Percentiles rank a stretch among this genome's conserved stretches.
phyloP scores from a whole-genome alignment of 2,797 vertebrate genomes.

The Paramormyrops hopkinsi region DNA sequence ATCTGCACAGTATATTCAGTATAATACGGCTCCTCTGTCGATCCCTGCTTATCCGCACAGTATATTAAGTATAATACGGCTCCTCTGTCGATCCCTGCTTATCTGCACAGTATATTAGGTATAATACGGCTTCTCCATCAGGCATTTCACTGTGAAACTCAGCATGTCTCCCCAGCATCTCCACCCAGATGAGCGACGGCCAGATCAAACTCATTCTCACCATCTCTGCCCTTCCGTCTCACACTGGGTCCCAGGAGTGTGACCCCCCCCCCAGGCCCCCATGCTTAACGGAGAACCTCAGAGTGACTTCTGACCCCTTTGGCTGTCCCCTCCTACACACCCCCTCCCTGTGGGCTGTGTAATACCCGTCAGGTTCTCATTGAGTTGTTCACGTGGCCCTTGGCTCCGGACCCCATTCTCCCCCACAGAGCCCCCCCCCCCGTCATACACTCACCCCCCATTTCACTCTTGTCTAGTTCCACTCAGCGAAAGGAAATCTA shows the following conservation, averaged over 20 bases:
- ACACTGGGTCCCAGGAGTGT: constrained; percentile 32
- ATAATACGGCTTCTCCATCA: background rate
- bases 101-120: no score
- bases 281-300: constrained; percentile 36
- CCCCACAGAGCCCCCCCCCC: background rate
- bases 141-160: background rate
- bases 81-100: background rate
- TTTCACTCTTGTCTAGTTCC: background rate
- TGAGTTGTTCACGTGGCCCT: background rate
- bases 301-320: constrained; percentile 25
- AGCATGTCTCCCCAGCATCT: background rate
- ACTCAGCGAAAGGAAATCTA: background rate
- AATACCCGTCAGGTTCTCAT: background rate
- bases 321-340: constrained; percentile 55
- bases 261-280: background rate
- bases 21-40: background rate
- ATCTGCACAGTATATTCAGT: background rate
- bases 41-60: no score
- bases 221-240: background rate
- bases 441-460: background rate
- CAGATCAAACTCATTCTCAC: constrained; percentile 19
- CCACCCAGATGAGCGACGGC: background rate
- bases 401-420: background rate
- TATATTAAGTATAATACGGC: background rate
- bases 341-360: constrained; percentile 36